Percentiles rank a stretch among this genome's conserved stretches.
phyloP scores from a whole-genome alignment of 2,113 vertebrate species.

The Noturus placidus region DNA sequence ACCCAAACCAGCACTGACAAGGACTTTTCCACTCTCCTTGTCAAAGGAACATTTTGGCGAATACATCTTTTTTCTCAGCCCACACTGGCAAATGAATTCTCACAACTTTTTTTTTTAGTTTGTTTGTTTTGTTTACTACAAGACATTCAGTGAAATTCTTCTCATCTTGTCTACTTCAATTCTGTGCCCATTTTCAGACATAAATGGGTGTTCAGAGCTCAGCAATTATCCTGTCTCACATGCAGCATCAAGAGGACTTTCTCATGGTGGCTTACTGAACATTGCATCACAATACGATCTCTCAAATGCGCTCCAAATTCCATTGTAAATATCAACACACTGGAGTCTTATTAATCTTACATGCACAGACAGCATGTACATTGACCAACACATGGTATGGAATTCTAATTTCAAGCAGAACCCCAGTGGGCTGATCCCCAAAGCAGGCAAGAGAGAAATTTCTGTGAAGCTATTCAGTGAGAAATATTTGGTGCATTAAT shows the following conservation, averaged over 20 bases:
- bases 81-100: not conserved
- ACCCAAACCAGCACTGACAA: not conserved
- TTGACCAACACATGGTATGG: slow-evolving; percentile 14
- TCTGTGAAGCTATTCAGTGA: not conserved
- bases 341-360: slow-evolving; percentile 20
- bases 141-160: slow-evolving; percentile 22
- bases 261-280: slow-evolving; percentile 32
- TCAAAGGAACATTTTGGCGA: slow-evolving; percentile 3
- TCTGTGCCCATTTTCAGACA: slow-evolving; percentile 40
- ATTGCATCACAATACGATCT: slow-evolving; percentile 31
- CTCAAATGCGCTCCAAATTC: slow-evolving; percentile 24
- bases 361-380: not conserved
- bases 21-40: not conserved
- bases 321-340: slow-evolving; percentile 23
- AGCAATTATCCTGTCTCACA: slow-evolving; percentile 45
- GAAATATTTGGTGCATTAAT: not conserved
- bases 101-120: not conserved
- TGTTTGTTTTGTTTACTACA: slow-evolving; percentile 36
- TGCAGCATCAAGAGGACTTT: slow-evolving; percentile 18
- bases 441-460: not conserved
- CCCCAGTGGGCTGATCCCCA: not conserved
- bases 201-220: slow-evolving; percentile 41
- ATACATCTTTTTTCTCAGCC: not conserved
- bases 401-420: slow-evolving; percentile 18
- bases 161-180: slow-evolving; percentile 33